phyloP scores from a whole-genome alignment of 2,797 vertebrate genomes.

The Hoplostethus atlanticus region DNA sequence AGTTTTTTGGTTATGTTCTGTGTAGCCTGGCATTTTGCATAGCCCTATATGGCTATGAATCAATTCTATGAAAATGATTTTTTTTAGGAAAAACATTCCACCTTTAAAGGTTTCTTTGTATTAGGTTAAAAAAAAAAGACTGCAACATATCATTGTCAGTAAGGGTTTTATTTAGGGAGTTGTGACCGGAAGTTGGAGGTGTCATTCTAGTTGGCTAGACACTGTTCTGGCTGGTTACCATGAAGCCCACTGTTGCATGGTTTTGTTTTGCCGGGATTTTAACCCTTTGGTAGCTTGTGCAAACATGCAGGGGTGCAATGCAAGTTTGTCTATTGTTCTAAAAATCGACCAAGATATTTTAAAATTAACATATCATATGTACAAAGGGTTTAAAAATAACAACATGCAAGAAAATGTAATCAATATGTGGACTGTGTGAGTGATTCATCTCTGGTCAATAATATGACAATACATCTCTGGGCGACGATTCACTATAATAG shows the following conservation, averaged over 20 bases:
- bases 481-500: no score
- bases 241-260: constrained; percentile 1
- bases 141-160: no score
- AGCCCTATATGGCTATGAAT: no score
- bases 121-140: no score
- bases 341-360: background rate
- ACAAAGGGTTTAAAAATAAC: background rate
- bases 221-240: no score
- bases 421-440: no score
- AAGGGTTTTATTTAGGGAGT: constrained; percentile 10
- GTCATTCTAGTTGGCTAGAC: background rate
- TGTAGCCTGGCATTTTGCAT: no score
- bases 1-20: no score
- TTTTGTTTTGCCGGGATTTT: background rate
- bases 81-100: no score
- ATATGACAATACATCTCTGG: background rate
- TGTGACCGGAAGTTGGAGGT: background rate
- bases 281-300: background rate
- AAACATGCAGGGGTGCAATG: background rate
- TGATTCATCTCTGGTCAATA: background rate
- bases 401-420: background rate
- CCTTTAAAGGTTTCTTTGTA: no score
- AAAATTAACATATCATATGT: background rate
- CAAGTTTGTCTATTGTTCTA: background rate
- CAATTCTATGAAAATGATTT: no score